Conservation (phyloP, 2,113 vertebrate genomes). For the Bufo gargarizans region DNA sequence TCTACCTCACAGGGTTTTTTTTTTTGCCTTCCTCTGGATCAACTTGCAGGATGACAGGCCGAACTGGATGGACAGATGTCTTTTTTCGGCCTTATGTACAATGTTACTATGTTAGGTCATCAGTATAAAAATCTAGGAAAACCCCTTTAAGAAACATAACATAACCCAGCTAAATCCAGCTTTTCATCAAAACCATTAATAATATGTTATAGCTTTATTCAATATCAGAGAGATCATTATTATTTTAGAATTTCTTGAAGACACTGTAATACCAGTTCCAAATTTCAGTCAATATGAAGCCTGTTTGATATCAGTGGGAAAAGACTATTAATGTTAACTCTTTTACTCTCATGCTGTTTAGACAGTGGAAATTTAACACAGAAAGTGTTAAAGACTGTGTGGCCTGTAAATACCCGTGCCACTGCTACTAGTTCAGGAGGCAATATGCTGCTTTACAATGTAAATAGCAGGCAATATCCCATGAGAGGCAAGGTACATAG, state of each 20-base stretch:
- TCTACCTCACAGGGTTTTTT: too few species aligned
- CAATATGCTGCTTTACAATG: conserved; percentile 45
- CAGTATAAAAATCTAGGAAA: too few species aligned
- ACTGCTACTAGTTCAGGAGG: conserved; percentile 28
- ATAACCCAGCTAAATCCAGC: too few species aligned
- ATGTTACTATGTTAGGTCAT: too few species aligned
- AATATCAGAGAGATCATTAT: not conserved
- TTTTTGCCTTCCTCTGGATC: too few species aligned
- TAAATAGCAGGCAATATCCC: conserved; percentile 52
- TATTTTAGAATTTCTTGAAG: not conserved
- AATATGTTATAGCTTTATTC: too few species aligned
- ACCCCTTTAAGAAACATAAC: too few species aligned
- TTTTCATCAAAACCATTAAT: too few species aligned
- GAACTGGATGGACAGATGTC: too few species aligned
- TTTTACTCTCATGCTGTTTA: conserved; percentile 6
- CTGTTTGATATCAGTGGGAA: not conserved
- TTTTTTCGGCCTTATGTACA: too few species aligned
- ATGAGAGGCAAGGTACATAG: conserved; percentile 47
- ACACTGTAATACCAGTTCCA: not conserved
- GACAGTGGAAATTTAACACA: not conserved
- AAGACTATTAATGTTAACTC: conserved; percentile 30
- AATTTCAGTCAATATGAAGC: conserved; percentile 26
- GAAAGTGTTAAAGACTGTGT: conserved; percentile 37
- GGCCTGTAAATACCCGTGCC: conserved; percentile 18
- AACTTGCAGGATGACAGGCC: too few species aligned